Percentiles rank a stretch among this genome's conserved stretches.
These are phyloP conservation scores for Dolichomitus sp. DNA, from an alignment of 2,888 invertebrate species.

Conservation along the genomic window DNA sequence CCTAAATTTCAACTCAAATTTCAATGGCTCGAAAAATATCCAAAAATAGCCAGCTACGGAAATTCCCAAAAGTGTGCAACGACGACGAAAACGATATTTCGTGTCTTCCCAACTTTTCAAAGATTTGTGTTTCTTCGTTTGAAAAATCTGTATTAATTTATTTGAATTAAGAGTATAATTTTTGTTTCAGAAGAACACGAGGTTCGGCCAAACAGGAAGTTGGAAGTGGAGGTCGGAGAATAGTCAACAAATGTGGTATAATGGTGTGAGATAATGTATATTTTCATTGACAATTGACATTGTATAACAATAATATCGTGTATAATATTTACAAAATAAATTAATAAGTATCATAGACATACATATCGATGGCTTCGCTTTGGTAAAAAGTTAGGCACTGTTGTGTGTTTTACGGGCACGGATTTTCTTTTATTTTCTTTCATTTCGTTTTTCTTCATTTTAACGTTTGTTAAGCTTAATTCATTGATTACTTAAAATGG, in stretches of 20 bases:
- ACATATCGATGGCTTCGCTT: slow-evolving; percentile 74
- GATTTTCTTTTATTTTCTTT: slow-evolving; percentile 15
- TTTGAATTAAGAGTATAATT: neutral
- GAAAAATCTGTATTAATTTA: neutral
- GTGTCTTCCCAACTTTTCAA: slow-evolving; percentile 12
- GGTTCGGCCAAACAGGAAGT: neutral
- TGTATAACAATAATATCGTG: slow-evolving; percentile 82
- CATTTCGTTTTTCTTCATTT: slow-evolving; percentile 1
- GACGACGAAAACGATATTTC: slow-evolving; percentile 38
- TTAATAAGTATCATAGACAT: slow-evolving; percentile 78
- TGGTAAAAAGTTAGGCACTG: slow-evolving; percentile 55
- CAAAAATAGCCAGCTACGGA: slow-evolving; percentile 50
- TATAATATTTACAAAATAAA: slow-evolving; percentile 85
- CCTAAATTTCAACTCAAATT: slow-evolving; percentile 20
- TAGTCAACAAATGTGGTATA: slow-evolving; percentile 39
- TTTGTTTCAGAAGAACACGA: slow-evolving; percentile 19
- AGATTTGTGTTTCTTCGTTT: neutral
- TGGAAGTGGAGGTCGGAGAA: neutral
- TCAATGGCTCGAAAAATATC: neutral
- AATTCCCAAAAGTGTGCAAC: neutral
- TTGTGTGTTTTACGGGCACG: slow-evolving; percentile 49
- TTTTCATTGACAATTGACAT: slow-evolving; percentile 79
- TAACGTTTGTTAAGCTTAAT: neutral
- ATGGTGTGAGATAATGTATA: slow-evolving; percentile 81
- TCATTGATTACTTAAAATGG: slow-evolving; percentile 34